Base-by-base conservation (phyloP, 2,888 invertebrate species). In the Drosophila mulleri region DNA sequence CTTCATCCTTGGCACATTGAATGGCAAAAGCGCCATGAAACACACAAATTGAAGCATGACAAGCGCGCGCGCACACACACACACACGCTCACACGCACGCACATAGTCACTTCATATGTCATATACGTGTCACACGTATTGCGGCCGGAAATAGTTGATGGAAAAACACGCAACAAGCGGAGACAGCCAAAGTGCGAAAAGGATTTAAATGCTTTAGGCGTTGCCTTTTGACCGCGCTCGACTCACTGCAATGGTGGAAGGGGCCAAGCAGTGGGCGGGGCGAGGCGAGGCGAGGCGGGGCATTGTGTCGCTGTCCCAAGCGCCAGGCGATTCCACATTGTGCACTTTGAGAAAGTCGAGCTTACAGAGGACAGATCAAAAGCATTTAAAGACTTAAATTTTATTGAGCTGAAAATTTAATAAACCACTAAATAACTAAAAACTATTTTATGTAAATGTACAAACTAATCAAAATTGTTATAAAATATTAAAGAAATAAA, bases 121-220 rank as follows among this genome's bases (percentile, higher is more conserved):
- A 82, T 83, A 82, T 80, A 69, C 66, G 67, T 68, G 82, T 67
- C 72, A 75, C 62, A 70, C 84, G 66, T 58, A 66, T 60, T 66
- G 71, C 50, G 50, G 54, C 35, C 62, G 72, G 72, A 72, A 72
- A 65, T 64, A 50, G 61, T 61, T 61, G 64, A 70, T 75, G 53
- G 64, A 52, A 61, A 76, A 67, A 60, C 74, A 75, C 67, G 89
- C 84, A 89, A 89, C 89, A 83, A 88, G 88, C 88, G 59, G 53
- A 62, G 63, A 56, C 67, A 67, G 64, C 67, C 63, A 69, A 82
- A 83, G 88, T 85, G 84, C 87, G 84, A 89, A 89, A 82, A 87
- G 89, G 84, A 89, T 89, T 85, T 89, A 89, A 84, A 89, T 89
- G 89, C 85, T 80, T 82, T 75, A 72, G 89, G 89, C 84, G 74